phyloP scores from a whole-genome alignment of 2,888 invertebrate genomes.

The Drosophila eohydei region DNA sequence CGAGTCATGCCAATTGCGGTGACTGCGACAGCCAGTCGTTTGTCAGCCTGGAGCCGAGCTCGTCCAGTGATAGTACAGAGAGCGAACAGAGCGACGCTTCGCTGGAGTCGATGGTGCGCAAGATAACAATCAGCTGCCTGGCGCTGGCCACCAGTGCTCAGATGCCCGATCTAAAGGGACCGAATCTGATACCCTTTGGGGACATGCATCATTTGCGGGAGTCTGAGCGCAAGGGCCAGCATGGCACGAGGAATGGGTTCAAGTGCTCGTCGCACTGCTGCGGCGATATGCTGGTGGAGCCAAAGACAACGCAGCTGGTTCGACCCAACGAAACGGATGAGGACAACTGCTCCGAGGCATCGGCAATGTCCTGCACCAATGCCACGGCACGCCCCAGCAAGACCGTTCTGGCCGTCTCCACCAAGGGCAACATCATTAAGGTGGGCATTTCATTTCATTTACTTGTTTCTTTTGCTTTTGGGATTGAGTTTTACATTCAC shows the following conservation, averaged over 20 bases:
- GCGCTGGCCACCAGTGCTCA: conserved; percentile 62
- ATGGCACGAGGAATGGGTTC: conserved; percentile 46
- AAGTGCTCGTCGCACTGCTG: conserved; percentile 48
- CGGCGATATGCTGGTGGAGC: conserved; percentile 56
- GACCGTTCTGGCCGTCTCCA: conserved; percentile 8
- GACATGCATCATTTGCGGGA: conserved; percentile 66
- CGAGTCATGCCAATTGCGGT: conserved; percentile 23
- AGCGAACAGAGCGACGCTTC: conserved; percentile 68
- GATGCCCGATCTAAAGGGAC: conserved; percentile 61
- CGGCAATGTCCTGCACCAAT: conserved; percentile 25
- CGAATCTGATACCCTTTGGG: conserved; percentile 69
- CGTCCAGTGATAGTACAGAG: conserved; percentile 47
- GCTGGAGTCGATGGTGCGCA: conserved; percentile 63
- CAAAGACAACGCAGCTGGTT: conserved; percentile 8
- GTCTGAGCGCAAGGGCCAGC: conserved; percentile 44
- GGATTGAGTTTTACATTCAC: background rate
- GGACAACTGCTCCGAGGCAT: conserved; percentile 29
- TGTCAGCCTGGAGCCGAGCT: conserved; percentile 45
- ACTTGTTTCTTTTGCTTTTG: background rate
- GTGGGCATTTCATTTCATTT: conserved; percentile 33
- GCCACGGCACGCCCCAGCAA: conserved; percentile 29
- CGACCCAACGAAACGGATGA: conserved; percentile 13
- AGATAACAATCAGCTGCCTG: conserved; percentile 62
- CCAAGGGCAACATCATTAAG: conserved; percentile 37
- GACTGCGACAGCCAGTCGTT: conserved; percentile 56